Conservation (phyloP, 2,113 vertebrate species). For the Xiphorhynchus elegans region DNA sequence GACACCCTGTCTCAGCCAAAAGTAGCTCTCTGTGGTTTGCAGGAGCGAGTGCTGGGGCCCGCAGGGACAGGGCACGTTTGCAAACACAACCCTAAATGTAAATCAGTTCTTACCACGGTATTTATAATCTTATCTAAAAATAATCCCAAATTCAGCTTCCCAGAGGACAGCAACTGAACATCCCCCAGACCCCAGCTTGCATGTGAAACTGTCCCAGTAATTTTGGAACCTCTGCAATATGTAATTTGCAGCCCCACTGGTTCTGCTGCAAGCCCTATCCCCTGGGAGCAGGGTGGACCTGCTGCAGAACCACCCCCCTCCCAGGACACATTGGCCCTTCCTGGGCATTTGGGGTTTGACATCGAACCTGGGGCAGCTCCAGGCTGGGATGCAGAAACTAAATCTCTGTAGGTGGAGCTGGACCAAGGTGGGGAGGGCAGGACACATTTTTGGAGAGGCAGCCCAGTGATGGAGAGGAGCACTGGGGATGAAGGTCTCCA, state of each 20-base stretch:
- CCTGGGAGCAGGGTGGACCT: not conserved
- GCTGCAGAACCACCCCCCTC: not conserved
- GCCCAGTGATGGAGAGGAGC: not conserved
- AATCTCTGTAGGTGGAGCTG: not conserved
- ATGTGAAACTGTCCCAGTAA: conserved; percentile 39
- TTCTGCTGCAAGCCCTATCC: not conserved
- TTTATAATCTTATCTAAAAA: conserved; percentile 45
- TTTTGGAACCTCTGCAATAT: conserved; percentile 30
- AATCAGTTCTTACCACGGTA: not conserved
- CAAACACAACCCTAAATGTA: conserved; percentile 31
- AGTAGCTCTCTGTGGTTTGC: not conserved
- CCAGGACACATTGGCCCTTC: not conserved
- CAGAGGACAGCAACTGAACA: conserved; percentile 33
- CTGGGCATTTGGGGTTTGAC: not conserved
- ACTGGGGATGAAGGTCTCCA: conserved; percentile 45
- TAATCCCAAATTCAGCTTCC: conserved; percentile 22
- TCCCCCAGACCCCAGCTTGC: conserved; percentile 41
- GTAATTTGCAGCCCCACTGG: not conserved
- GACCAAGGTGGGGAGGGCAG: not conserved
- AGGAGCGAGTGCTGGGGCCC: not conserved
- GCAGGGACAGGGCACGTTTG: not conserved
- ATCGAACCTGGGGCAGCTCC: not conserved
- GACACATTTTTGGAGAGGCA: not conserved
- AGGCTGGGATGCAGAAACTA: not conserved
- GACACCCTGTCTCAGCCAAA: not conserved